Evolutionary conservation across 2,113 vertebrate species (phyloP), one percentile per base, ranked within the genome.

Genomic region (Bujurquina vittata): DNA sequence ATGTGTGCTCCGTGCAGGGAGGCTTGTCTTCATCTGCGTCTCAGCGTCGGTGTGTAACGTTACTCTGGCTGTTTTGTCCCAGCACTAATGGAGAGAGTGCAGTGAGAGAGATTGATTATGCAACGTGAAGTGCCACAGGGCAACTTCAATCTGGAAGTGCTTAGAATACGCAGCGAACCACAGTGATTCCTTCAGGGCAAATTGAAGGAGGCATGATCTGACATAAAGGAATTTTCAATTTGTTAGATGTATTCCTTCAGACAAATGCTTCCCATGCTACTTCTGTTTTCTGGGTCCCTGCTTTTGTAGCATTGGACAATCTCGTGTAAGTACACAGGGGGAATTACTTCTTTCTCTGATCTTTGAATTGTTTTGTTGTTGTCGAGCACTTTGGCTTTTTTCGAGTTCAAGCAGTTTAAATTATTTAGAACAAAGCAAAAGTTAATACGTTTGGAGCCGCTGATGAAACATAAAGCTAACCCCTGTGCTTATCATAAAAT

Each of bases 81-180:
- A 5, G 81, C 56, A 14, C 88, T 91, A 88, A 92, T 90, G 90
- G 89, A 87, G 82, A 85, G 87, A 83, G 67, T 56, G 79, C 88
- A 83, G 61, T 20, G 84, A 91, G 92, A 81, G 93, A 94, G 93
- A 94, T 95, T 95, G 93, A 94, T 95, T 93, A 94, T 94, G 94
- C 94, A 95, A 94, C 91, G 85, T 87, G 83, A 72, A 92, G 88
- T 91, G 94, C 94, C 93, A 93, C 93, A 90, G 93, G 94, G 94
- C 93, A 93, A 88, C 89, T 93, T 77, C 92, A 95, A 93, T 95
- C 94, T 95, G 94, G 94, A 95, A 95, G 85, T 90, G 92, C 90
- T 95, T 95, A 94, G 76, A 88, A 86, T 88, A 87, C 15, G 79
- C 87, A 81, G 54, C 73, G 10, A 92, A 86, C 89, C 90, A 74